Evolutionary conservation across 2,888 invertebrate genomes (phyloP), one percentile per base, ranked within the genome.

Genomic region (Amphipyra berbera): DNA sequence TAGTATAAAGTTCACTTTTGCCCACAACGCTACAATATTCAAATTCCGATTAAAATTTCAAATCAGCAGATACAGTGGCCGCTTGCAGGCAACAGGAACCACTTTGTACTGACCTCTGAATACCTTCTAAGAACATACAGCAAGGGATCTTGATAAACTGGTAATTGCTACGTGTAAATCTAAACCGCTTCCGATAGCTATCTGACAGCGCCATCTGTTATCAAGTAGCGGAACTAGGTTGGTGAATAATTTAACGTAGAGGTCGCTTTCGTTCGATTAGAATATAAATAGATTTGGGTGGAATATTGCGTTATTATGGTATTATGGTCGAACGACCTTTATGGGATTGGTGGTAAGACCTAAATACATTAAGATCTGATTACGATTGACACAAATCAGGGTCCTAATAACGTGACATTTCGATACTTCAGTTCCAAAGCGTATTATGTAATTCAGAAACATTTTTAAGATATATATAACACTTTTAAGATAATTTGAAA

Each of bases 201-300:
- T 86, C 84, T 68, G 75, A 76, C 78, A 78, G 64, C 74, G 81
- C 77, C 82, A 86, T 86, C 86, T 85, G 45, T 66, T 68, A 58
- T 33, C 61, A 62, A 68, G 66, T 67, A 76, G 62, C 46, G 58
- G 69, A 85, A 83, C 67, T 82, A 71, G 84, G 85, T 83, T 80
- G 82, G 47, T 54, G 72, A 68, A 72, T 72, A 73, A 58, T 55
- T 71, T 68, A 47, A 44, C 27, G 27, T 38, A 14, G 41, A 50
- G 62, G 57, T 9, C 44, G 46, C 45, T 48, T 63, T 50, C 5
- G 27, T 35, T 14, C 21, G 46, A 52, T 42, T 27, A 33, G 13
- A n/a, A 30, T 50, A 13, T n/a, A 56, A 45, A 58, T 68, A 62
- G 45, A 57, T 14, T 54, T 44, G 7, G 40, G 0, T 52, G 15